Evolutionary conservation across 2,113 vertebrate species (phyloP).

Genomic region (Mesoclemmys tuberculata): DNA sequence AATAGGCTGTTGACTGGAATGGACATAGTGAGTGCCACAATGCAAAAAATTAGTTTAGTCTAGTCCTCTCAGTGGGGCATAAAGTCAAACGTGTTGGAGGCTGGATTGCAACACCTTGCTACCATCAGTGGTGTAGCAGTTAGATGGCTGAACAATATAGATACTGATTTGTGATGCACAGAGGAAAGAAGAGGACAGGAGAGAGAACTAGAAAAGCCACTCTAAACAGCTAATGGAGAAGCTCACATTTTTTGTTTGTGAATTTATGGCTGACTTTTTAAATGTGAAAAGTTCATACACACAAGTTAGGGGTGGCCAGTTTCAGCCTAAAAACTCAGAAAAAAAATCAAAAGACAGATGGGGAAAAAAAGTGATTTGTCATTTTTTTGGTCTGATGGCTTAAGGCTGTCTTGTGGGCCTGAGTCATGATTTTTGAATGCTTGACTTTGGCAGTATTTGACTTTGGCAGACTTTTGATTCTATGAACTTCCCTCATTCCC

Average conservation of each 20-base stretch:
- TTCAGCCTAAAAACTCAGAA: background rate
- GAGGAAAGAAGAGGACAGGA: background rate
- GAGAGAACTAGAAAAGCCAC: background rate
- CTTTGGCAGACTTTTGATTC: background rate
- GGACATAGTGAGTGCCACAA: background rate
- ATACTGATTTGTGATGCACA: background rate
- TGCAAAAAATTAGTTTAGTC: background rate
- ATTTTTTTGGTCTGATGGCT: background rate
- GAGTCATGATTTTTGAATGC: background rate
- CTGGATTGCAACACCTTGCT: background rate
- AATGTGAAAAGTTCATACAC: background rate
- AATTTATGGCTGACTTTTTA: background rate
- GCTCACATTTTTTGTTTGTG: background rate
- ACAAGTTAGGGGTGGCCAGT: background rate
- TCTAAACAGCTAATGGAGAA: background rate
- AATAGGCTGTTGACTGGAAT: background rate
- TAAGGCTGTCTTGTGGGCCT: background rate
- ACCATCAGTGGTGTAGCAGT: background rate
- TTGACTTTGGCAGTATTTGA: background rate
- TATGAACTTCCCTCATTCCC: background rate
- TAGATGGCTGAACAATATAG: background rate
- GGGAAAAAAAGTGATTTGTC: background rate
- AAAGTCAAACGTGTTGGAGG: background rate
- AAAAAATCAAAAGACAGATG: background rate
- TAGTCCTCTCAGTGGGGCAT: background rate